Evolutionary conservation across 2,113 vertebrate species (phyloP), one percentile per base, ranked within the genome.

Genomic region (Bostrychus sinensis): DNA sequence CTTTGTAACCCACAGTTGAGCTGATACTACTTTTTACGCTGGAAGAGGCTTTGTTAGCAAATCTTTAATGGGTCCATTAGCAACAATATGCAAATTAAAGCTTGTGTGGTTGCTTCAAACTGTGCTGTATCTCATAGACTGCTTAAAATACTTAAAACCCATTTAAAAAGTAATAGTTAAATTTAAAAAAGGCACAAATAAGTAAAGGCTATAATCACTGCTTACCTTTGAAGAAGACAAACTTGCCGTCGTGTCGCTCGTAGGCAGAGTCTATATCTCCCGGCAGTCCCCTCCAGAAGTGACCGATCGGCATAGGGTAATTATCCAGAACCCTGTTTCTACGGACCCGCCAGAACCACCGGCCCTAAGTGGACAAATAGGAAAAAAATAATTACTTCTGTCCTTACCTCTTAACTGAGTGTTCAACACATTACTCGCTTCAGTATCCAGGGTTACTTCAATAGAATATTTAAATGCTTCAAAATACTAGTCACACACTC

Each of bases 151-250:
- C n/a, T n/a, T n/a, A n/a, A n/a, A n/a, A n/a, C n/a, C n/a, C n/a
- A n/a, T n/a, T n/a, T n/a, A n/a, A n/a, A n/a, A n/a, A n/a, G n/a
- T 38, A 7, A 22, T 12, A 58, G 12, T 1, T 36, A 39, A 39
- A 13, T 39, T n/a, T n/a, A n/a, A n/a, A 36, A 17, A 30, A 11
- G 1, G 19, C 2, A 28, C 6, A 36, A 4, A 19, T 14, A 36
- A 32, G 1, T 1, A 55, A 19, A 10, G 1, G 25, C 16, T 12
- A 17, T 10, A 5, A 65, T 39, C 30, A 19, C 19, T 5, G 39
- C 78, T 88, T 80, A 98, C 97, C 97, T 96, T 98, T 98, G 67
- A 99, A 99, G 86, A 99, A 98, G 79, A 96, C 95, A 1, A 99
- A 99, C 38, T 81, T 93, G 16, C 97, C 96, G 0, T 99, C 97